These are phyloP conservation scores for Melinaea marsaeus DNA, from an alignment of 2,888 invertebrate genomes.

Conservation along the genomic window DNA sequence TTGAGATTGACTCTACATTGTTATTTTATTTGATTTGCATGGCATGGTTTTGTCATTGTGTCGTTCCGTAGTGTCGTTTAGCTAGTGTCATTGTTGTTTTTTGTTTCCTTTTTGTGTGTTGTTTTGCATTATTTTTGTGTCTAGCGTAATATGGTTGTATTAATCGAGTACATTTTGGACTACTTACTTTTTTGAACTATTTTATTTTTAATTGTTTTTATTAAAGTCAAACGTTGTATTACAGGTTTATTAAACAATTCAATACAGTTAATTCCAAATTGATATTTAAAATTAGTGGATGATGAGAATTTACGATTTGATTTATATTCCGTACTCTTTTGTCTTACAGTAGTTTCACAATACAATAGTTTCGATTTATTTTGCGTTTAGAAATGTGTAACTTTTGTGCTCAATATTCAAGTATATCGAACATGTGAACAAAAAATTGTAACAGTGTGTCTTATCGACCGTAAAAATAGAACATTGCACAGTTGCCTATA, in stretches of 20 bases:
- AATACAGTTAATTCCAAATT: no score
- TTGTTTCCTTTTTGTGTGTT: slow-evolving; percentile 32
- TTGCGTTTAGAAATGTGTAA: not conserved
- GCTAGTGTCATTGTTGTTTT: slow-evolving; percentile 53
- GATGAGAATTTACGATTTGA: no score
- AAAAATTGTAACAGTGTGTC: slow-evolving; percentile 21
- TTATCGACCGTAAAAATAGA: slow-evolving; percentile 28
- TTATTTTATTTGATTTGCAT: slow-evolving; percentile 55
- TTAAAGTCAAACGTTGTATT: no score
- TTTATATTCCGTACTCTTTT: no score
- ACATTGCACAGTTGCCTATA: slow-evolving; percentile 20
- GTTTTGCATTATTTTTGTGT: slow-evolving; percentile 11
- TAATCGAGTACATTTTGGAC: not conserved
- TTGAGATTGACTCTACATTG: slow-evolving; percentile 38
- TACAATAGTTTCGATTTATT: no score
- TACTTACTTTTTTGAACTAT: not conserved
- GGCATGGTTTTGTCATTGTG: slow-evolving; percentile 67
- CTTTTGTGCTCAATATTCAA: slow-evolving; percentile 37
- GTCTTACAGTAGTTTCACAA: no score
- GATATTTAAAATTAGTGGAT: no score
- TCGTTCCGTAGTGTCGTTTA: slow-evolving; percentile 52
- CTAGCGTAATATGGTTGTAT: slow-evolving; percentile 36
- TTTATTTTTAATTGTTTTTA: slow-evolving; percentile 26
- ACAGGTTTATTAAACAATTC: no score
- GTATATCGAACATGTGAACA: slow-evolving; percentile 34